Evolutionary conservation across 2,888 invertebrate species (phyloP).

Genomic region (Aphodius granarius): DNA sequence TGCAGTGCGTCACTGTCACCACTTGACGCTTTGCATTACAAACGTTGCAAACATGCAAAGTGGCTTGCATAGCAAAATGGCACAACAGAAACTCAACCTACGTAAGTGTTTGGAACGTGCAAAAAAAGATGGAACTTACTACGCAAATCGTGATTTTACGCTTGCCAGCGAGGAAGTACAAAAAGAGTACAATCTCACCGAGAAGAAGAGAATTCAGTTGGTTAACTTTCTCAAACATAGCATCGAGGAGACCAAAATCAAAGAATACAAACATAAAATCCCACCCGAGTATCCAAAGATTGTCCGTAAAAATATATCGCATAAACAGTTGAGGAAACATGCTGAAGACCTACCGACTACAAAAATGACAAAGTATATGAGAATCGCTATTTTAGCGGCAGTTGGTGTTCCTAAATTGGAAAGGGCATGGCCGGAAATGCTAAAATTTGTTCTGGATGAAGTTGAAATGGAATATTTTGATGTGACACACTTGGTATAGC

Average conservation of each 20-base stretch:
- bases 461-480: constrained; percentile 62
- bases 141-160: constrained; percentile 34
- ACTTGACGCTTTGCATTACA: too few relatives aligned
- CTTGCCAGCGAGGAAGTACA: constrained; percentile 43
- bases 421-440: constrained; percentile 58
- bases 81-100: constrained; percentile 21
- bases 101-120: constrained; percentile 25
- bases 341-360: constrained; percentile 63
- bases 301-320: constrained; percentile 41
- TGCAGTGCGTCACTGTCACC: neutral
- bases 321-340: constrained; percentile 58
- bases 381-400: constrained; percentile 61
- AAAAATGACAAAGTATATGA: constrained; percentile 64
- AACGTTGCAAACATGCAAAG: too few relatives aligned
- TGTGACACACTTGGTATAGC: constrained; percentile 57
- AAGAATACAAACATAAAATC: constrained; percentile 41
- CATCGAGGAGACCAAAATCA: constrained; percentile 42
- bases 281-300: constrained; percentile 45
- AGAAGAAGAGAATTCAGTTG: constrained; percentile 40
- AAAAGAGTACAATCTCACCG: constrained; percentile 42
- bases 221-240: constrained; percentile 43
- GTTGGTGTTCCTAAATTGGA: constrained; percentile 61
- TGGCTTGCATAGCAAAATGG: neutral
- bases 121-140: constrained; percentile 21
- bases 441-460: constrained; percentile 60